Conservation (phyloP, 2,113 vertebrate species). For the Ancistrus triradiatus region DNA sequence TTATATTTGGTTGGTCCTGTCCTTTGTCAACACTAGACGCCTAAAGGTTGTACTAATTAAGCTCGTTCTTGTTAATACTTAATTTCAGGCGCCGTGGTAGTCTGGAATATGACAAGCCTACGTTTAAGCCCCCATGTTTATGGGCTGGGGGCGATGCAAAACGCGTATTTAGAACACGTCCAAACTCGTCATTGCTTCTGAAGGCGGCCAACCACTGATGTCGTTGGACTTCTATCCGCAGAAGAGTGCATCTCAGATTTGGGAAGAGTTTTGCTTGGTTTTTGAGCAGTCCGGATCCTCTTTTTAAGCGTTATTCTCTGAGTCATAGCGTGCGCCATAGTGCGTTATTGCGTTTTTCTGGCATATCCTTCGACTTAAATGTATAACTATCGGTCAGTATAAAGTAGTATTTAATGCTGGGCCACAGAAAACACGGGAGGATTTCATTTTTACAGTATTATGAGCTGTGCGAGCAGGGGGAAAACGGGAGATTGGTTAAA, state of each 20-base stretch:
- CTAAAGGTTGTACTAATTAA: too few relatives aligned
- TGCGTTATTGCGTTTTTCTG: not conserved
- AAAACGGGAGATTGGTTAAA: too few relatives aligned
- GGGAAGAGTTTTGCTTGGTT: not conserved
- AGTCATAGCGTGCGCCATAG: not conserved
- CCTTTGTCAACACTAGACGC: not conserved
- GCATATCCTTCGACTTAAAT: too few relatives aligned
- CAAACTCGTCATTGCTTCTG: constrained; percentile 2
- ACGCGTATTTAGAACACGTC: not conserved
- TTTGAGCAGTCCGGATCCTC: too few relatives aligned
- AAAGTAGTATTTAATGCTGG: too few relatives aligned
- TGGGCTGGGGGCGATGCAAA: not conserved
- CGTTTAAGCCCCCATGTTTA: not conserved
- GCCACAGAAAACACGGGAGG: too few relatives aligned
- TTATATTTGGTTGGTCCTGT: not conserved
- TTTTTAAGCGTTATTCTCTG: not conserved
- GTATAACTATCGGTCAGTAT: too few relatives aligned
- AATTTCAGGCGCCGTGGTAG: too few relatives aligned
- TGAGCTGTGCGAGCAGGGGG: too few relatives aligned
- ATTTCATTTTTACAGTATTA: too few relatives aligned
- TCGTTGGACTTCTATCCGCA: not conserved
- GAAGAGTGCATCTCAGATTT: not conserved
- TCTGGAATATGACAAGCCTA: too few relatives aligned
- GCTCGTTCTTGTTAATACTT: too few relatives aligned
- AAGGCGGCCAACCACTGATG: not conserved